Evolutionary conservation across 92 coral and sea anemone genomes (phyloP), one percentile per base, ranked within the genome.

Genomic region (Epizoanthus rinbou): DNA sequence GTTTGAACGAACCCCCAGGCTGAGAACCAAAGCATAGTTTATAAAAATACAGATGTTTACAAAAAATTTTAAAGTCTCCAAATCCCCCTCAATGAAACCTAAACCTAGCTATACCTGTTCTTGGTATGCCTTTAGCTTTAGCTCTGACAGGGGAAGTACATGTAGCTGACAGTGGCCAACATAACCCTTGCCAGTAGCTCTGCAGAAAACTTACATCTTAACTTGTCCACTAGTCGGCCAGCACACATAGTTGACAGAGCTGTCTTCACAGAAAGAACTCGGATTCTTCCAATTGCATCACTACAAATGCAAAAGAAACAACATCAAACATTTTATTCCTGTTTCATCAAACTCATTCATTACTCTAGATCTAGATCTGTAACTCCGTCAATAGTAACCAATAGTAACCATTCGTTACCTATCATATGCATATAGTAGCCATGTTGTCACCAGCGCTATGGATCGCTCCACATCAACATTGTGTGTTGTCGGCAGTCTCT

Each of bases 351-450:
- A 5, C 19, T 18, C 23, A 82, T 53, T 14, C 1, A 7, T 9
- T 24, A 37, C 23, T 14, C 14, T 5, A 28, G 31, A 28, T 14
- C 14, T 5, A 28, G 31, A 28, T 28, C 31, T 28, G 24, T 50
- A 41, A 43, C 17, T 25, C 22, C 33, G 2, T 15, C 11, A 10
- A 28, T 1, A 25, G 54, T 15, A 33, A 4, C 31, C 11, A 10
- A 28, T 1, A 25, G 54, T 15, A 33, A 4, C 31, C 31, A 28
- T 28, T 39, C 3, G 22, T 58, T 88, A 93, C 99, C 98, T 94
- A 88, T 97, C 98, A 83, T 92, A 97, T 2, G 99, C 98, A 90
- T 94, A 97, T 0, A 97, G 86, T n/a, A 97, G 87, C 99, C 99
- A 97, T 83, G 91, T 94, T 6, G 98, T 92, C 21, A 97, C 99